These are phyloP conservation scores for Peromyscus polionotus DNA, from an alignment of 2,113 vertebrate genomes.

Conservation along the genomic window DNA sequence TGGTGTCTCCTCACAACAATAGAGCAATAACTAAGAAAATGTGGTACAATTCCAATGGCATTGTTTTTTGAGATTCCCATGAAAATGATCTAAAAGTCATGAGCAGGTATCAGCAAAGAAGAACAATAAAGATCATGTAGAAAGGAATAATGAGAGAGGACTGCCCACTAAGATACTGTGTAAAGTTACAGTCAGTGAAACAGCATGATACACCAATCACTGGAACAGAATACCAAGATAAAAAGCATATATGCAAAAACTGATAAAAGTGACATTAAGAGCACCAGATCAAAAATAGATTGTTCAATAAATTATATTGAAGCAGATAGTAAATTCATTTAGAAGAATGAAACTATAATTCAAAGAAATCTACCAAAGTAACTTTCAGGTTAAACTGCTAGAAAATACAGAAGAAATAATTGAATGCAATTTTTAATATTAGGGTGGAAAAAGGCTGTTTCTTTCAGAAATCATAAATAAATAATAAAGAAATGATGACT, in stretches of 20 bases:
- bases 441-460: background rate
- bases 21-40: background rate
- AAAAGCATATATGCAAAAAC: background rate
- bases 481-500: background rate
- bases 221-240: background rate
- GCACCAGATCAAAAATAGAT: background rate
- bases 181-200: background rate
- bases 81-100: slow-evolving; percentile 21
- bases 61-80: background rate
- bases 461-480: background rate
- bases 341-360: background rate
- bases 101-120: background rate
- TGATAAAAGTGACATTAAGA: background rate
- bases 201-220: background rate
- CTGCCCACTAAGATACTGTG: background rate
- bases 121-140: background rate
- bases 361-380: background rate
- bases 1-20: background rate
- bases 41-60: background rate
- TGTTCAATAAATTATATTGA: background rate
- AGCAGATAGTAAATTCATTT: background rate
- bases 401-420: background rate
- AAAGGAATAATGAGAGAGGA: background rate
- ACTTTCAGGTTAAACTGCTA: background rate
- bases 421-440: background rate